These are phyloP conservation scores for Heliconius melpomene DNA, from an alignment of 1,140 invertebrate species.

Conservation along the genomic window DNA sequence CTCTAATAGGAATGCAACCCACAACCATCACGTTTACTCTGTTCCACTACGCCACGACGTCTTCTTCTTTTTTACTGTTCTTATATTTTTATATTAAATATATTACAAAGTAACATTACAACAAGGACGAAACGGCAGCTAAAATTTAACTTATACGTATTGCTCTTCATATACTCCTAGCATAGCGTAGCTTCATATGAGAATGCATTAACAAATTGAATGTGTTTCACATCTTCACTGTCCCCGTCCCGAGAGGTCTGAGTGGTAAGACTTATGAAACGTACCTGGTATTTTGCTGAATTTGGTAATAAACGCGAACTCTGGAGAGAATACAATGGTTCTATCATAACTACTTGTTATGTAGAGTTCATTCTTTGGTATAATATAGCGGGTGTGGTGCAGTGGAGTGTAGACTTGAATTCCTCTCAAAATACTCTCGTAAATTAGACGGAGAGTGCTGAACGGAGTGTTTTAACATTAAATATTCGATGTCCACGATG, in stretches of 20 bases:
- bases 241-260: conserved; percentile 3
- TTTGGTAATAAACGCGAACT: not conserved
- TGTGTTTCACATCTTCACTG: conserved; percentile 14
- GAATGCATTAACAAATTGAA: conserved; percentile 13
- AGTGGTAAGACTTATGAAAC: conserved; percentile 10
- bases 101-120: not conserved
- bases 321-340: not conserved
- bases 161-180: not conserved
- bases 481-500: no score
- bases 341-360: not conserved
- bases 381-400: not conserved
- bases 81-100: not conserved
- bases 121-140: not conserved
- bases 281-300: not conserved
- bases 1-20: no score
- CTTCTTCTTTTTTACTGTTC: no score
- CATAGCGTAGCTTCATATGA: not conserved
- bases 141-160: conserved; percentile 3
- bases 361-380: not conserved
- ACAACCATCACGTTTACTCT: no score
- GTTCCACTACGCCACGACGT: no score
- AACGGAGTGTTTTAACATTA: no score
- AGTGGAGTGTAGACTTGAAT: no score
- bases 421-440: no score
- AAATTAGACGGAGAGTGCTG: no score